Evolutionary conservation across 1,140 invertebrate genomes (phyloP), one percentile per base, ranked within the genome.

Genomic region (Drosophila miranda): DNA sequence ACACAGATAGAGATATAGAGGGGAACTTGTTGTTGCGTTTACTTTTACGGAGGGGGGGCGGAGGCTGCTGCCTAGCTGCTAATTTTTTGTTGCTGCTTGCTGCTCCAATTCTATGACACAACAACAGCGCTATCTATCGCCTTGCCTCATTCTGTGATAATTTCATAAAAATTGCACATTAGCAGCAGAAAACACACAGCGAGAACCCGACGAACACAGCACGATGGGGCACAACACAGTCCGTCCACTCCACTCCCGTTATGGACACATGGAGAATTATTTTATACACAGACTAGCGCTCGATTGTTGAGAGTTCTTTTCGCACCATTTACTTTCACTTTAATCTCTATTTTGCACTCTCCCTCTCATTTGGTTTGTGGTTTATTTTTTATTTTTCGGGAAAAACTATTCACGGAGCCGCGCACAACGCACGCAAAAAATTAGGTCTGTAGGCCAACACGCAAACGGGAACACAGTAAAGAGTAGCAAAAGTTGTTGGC

Each of bases 391-490:
- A 52, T 54, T 82, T 77, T 88, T 88, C 83, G 69, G 78, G 75
- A 69, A 83, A 80, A 84, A 75, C 79, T 89, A 72, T 83, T 68
- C 76, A 73, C 70, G 59, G 73, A 61, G 60, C 44, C 71, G 79
- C 71, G 66, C 77, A 74, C 64, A 75, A 72, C 81, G 74, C 76
- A 87, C 62, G 77, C 75, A 78, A 77, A 73, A 80, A 90, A 90
- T 90, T 90, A 82, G 88, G 88, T 90, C 88, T 90, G 83, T 90
- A 90, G 88, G 88, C 80, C 88, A 90, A 82, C 58, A 61, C 84
- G 64, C 84, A 75, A 87, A 87, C 75, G 78, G 77, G 83, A 88
- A 88, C 82, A 86, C 83, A 81, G 77, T 82, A 82, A 73, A 77
- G 58, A 76, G 75, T 55, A 67, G 73, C 73, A 76, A 86, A 72